phyloP scores from a whole-genome alignment of 2,113 vertebrate genomes.

The Laticauda laticaudata region DNA sequence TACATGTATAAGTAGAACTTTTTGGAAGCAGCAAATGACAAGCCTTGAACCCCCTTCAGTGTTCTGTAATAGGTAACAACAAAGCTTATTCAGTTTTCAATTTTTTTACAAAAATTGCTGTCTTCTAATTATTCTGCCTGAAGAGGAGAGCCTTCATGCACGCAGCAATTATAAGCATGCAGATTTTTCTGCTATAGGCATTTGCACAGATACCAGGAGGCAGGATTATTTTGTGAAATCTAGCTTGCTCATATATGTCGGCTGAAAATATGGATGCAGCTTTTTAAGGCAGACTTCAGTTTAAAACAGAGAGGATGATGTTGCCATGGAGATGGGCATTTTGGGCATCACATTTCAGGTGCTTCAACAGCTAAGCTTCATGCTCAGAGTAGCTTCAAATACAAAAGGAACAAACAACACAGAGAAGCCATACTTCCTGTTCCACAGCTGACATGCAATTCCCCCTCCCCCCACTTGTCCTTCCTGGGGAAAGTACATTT shows the following conservation, averaged over 20 bases:
- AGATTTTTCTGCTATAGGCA: background rate
- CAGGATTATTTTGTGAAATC: background rate
- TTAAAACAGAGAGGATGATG: background rate
- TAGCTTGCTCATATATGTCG: background rate
- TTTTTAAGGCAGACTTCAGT: background rate
- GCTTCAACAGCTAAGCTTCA: background rate
- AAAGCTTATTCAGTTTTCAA: background rate
- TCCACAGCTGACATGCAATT: background rate
- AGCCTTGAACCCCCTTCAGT: background rate
- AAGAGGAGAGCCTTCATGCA: background rate
- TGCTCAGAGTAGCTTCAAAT: background rate
- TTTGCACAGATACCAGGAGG: background rate
- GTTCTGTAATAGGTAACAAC: background rate
- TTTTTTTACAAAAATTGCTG: background rate
- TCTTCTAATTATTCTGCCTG: background rate
- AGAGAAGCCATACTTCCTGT: background rate
- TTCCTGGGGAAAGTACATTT: background rate
- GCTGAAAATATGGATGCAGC: background rate
- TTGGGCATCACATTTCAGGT: background rate
- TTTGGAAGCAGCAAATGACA: background rate
- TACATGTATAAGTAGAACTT: background rate
- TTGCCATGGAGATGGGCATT: background rate
- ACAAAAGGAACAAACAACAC: background rate
- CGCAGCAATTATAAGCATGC: background rate
- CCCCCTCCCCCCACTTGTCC: no score